Evolutionary conservation across 2,113 vertebrate species (phyloP).

Genomic region (Brachypteracias leptosomus): DNA sequence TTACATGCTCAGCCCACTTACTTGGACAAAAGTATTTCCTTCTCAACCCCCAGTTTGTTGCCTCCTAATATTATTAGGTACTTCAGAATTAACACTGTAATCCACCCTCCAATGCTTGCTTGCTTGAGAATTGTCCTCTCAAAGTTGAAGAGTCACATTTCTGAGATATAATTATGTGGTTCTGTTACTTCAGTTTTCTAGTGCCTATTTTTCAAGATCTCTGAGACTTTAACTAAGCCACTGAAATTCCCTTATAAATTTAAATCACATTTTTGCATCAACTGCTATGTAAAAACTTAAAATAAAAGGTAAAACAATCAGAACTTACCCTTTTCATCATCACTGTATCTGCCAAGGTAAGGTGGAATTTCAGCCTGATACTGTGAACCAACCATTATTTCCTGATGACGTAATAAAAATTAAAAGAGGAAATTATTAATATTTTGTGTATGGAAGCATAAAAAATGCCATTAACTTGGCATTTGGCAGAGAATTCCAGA

Average conservation of each 20-base stretch:
- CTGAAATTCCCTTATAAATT: not conserved
- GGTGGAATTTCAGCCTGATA: constrained; percentile 95
- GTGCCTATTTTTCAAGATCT: not conserved
- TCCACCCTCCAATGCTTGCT: not conserved
- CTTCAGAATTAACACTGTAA: not conserved
- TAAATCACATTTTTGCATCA: not conserved
- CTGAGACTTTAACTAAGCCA: not conserved
- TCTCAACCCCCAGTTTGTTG: not conserved
- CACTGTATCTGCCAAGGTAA: constrained; percentile 81
- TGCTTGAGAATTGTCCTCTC: not conserved
- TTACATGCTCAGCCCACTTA: not conserved
- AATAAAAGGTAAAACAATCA: not conserved
- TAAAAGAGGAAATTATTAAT: not conserved
- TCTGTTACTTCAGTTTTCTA: not conserved
- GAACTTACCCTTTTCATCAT: constrained; percentile 81
- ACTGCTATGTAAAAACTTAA: not conserved
- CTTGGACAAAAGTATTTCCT: not conserved
- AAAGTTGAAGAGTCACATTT: not conserved
- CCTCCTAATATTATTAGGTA: not conserved
- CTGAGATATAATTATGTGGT: not conserved
- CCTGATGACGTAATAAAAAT: constrained; percentile 71
- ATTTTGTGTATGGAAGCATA: not conserved
- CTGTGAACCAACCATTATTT: constrained; percentile 97
- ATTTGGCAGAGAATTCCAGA: not conserved
- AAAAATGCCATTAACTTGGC: not conserved